Evolutionary conservation across 2,797 vertebrate genomes (phyloP), one percentile per base, ranked within the genome.

Genomic region (Brachyrhaphis roseni): DNA sequence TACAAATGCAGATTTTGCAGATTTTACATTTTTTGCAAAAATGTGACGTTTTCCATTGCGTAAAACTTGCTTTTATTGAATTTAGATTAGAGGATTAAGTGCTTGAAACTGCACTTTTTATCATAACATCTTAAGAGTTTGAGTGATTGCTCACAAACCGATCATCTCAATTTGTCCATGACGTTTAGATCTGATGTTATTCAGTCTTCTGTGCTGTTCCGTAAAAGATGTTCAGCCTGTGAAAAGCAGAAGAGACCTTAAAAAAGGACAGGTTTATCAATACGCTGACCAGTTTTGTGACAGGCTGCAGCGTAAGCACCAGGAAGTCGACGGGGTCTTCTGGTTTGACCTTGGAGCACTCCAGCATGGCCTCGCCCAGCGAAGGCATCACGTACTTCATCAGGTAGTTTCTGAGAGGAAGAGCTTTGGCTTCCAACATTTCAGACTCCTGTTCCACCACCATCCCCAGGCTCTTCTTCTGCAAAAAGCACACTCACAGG

Each of bases 301-400:
- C 23, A 4, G 26, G 34, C 0, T 8, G 1, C 31, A 49, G 64
- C 75, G 51, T 34, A 62, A 73, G 53, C 91, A 99, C 98, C 98
- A 99, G 81, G 91, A 97, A 99, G 88, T 98, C 96, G 0, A 98
- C 94, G 0, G 98, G 98, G 79, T 99, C 97, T 0, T 97, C 97
- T 0, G 98, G 97, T 82, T 97, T 96, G 87, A 96, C 91, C 82
- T 93, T 96, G 82, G 95, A 95, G 84, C 97, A 98, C 59, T 98
- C 96, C 1, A 92, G 90, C 89, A 98, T 93, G 8, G 97, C 97
- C 84, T 95, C 92, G 68, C 94, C 93, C 66, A 99, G 96, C 0
- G 97, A 94, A 7, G 98, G 97, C 96, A 98, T 98, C 70, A 98
- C 96, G 0, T 97, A 93, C 84, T 96, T 96, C 97, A 99, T 98